A percentile compares a stretch with the other conserved stretches of the same genome.
Conservation (phyloP, 2,797 vertebrate species). For the Furcifer pardalis region DNA sequence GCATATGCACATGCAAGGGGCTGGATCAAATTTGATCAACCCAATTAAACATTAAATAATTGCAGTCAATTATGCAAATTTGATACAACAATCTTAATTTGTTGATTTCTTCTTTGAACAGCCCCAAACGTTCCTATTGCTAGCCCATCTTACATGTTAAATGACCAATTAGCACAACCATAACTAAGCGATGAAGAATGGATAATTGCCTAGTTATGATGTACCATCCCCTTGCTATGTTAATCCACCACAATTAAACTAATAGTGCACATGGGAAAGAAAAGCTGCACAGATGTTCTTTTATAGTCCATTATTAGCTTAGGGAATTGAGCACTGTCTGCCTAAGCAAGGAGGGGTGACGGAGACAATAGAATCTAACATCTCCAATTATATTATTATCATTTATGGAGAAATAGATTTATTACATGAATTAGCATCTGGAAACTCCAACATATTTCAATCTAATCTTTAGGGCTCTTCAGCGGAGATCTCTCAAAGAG, state of each 20-base stretch:
- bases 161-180: conserved; percentile 74
- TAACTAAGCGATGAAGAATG: conserved; percentile 76
- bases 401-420: conserved; percentile 41
- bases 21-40: conserved; percentile 75
- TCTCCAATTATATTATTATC: conserved; percentile 44
- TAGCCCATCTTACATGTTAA: conserved; percentile 73
- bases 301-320: conserved; percentile 67
- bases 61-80: conserved; percentile 80
- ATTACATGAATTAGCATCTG: conserved; percentile 3
- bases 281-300: conserved; percentile 75
- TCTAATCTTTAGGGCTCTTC: not conserved
- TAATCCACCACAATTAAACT: conserved; percentile 75
- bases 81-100: conserved; percentile 78
- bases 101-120: conserved; percentile 76
- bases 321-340: conserved; percentile 59
- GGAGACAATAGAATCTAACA: conserved; percentile 36
- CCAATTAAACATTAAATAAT: conserved; percentile 80
- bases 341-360: conserved; percentile 29
- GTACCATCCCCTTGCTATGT: conserved; percentile 71
- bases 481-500: not conserved
- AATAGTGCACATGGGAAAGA: conserved; percentile 66
- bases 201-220: conserved; percentile 76
- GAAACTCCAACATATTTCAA: not conserved
- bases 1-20: conserved; percentile 63
- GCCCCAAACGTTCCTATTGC: conserved; percentile 74